Base-by-base conservation (phyloP, 2,113 vertebrate genomes). In the Cephalopterus ornatus region DNA sequence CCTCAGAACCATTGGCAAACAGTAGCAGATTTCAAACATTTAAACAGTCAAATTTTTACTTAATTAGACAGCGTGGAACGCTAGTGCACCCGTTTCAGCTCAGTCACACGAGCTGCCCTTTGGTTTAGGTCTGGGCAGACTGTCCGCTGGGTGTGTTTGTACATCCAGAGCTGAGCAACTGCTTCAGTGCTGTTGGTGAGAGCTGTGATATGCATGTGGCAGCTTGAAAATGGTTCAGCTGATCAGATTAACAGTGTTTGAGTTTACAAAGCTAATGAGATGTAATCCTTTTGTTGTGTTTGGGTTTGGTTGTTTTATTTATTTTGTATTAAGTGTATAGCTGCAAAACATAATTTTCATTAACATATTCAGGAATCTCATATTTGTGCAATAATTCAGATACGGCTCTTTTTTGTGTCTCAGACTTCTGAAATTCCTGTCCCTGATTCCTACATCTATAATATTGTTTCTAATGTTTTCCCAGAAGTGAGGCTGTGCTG, bases 21-120 rank as follows among this genome's bases (percentile, higher is more conserved):
- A 65, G 7, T 17, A 42, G 44, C 68, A 62, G 11, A 56, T 62
- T 65, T 77, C 58, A 84, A 61, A 28, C 13, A 12, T 33, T 46
- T 61, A 26, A 76, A 49, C 6, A 27, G 49, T 30, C 35, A 49
- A 3, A 18, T 58, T 14, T 52, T 68, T 59, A 10, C 11, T 62
- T 47, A 61, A 28, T 42, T 46, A 37, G 17, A 23, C 13, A 56
- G 46, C 52, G 12, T 1, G 4, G 63, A 85, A 3, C 32, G 15
- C 4, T 18, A 32, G n/a, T 5, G 19, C 26, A 16, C 3, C 9
- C 9, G 41, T 41, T 37, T 61, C 16, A 17, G 55, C 62, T 55
- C 59, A 70, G 65, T 42, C 14, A 7, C 0, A 0, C 0, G 4
- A 78, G 55, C 24, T 85, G 70, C 66, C 23, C 21, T 6, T 62